phyloP scores from a whole-genome alignment of 2,797 vertebrate genomes.

The Platalea minor region DNA sequence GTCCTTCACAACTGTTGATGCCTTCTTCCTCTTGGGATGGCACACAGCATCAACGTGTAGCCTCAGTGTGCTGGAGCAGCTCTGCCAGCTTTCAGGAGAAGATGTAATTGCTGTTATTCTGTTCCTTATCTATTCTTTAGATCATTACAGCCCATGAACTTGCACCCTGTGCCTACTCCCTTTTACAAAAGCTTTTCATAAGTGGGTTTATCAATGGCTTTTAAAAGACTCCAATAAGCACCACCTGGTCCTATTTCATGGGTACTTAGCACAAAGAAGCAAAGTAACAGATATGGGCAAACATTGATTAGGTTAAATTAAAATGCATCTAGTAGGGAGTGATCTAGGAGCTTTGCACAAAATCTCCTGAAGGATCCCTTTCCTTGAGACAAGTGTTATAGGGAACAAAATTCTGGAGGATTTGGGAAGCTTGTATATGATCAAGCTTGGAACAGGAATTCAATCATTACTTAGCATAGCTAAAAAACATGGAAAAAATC shows the following conservation, averaged over 20 bases:
- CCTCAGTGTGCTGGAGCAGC: background rate
- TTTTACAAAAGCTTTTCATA: background rate
- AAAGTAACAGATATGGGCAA: background rate
- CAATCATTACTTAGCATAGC: no score
- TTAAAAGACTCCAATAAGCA: background rate
- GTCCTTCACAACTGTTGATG: background rate
- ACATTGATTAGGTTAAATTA: background rate
- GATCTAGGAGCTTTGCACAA: background rate
- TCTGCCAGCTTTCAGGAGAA: background rate
- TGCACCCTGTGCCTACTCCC: background rate
- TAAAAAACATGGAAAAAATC: background rate
- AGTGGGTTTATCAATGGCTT: background rate
- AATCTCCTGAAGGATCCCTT: background rate
- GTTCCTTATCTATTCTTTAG: background rate
- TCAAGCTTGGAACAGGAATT: background rate
- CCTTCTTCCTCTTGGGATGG: background rate
- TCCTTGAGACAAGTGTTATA: background rate
- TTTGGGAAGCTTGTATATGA: background rate
- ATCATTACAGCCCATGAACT: background rate
- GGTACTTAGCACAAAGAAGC: background rate
- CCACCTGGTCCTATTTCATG: background rate
- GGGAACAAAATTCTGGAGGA: background rate
- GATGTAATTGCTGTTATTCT: background rate
- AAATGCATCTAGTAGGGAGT: background rate
- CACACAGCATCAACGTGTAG: accelerated